Evolutionary conservation across 1,140 invertebrate species (phyloP), one percentile per base, ranked within the genome.

Genomic region (Drosophila insularis): DNA sequence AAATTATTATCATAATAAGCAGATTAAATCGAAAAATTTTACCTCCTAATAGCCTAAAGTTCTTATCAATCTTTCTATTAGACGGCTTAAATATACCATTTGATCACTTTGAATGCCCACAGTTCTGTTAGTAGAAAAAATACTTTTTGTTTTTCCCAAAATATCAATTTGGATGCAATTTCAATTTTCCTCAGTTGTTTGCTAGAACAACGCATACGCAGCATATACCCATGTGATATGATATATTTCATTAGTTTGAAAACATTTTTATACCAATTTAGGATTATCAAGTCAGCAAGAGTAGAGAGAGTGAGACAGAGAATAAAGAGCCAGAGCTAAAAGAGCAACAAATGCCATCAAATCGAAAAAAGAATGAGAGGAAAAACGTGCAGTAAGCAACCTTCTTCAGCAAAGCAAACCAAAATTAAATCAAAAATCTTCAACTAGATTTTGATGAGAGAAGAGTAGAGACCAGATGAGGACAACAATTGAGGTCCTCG

Each of bases 381-480:
- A 61, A 35, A 67, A 37, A 73, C 54, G 76, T 79, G 75, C 75
- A 72, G 74, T 46, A 56, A 50, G 64, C 71, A 35, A 72, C 53
- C 58, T 64, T 70, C 17, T 14, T 23, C 68, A 77, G 63, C 56
- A 59, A 59, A 32, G 14, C 67, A 76, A 78, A 73, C 81, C 70
- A 61, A 85, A 87, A 86, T 86, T 86, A 86, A 86, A 86, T 86
- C 82, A 86, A 87, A 86, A 87, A 82, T 81, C 79, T 86, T 81
- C 81, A 81, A 86, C 82, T 87, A 69, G 82, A 87, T 86, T 86
- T 87, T 86, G 82, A 86, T 87, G 82, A 84, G 71, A 50, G 37
- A 13, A n/a, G 14, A 1, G n/a, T 13, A 17, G 35, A 37, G 8
- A 35, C 4, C 2, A 7, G 11, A 4, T 55, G 63, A 50, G 43